Evolutionary conservation across 2,888 invertebrate genomes (phyloP).

Genomic region (Amiota minor): DNA sequence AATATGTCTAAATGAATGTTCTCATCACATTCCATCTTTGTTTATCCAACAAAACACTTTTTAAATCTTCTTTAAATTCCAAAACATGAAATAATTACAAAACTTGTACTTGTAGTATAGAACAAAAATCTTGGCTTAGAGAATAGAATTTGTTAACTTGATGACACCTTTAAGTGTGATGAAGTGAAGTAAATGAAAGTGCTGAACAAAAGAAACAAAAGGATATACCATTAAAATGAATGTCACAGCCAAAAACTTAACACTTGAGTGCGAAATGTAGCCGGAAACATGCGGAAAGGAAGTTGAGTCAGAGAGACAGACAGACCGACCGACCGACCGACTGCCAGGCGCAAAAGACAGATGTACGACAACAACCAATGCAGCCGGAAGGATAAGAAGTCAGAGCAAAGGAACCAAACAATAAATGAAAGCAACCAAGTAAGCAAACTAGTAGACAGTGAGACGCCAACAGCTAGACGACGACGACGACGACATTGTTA

Average conservation of each 20-base stretch:
- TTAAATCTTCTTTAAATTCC: too few species aligned
- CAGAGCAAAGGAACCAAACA: slow-evolving; percentile 19
- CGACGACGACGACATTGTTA: slow-evolving; percentile 35
- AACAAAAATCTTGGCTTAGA: too few species aligned
- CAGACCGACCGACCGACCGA: not conserved
- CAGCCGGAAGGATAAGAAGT: slow-evolving; percentile 17
- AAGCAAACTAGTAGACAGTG: slow-evolving; percentile 30
- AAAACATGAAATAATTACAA: slow-evolving; percentile 5
- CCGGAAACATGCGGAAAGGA: slow-evolving; percentile 9
- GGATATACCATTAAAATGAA: slow-evolving; percentile 48
- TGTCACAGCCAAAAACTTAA: slow-evolving; percentile 48
- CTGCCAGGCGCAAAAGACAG: not conserved
- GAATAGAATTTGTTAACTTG: not conserved
- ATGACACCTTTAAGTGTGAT: slow-evolving; percentile 12
- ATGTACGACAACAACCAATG: too few species aligned
- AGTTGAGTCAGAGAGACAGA: not conserved
- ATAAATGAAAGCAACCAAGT: slow-evolving; percentile 4
- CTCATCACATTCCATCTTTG: too few species aligned
- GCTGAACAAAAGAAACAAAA: slow-evolving; percentile 3
- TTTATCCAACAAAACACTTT: too few species aligned
- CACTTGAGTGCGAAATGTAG: slow-evolving; percentile 26
- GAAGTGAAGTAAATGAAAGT: slow-evolving; percentile 23
- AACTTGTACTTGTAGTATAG: not conserved
- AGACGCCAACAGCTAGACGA: slow-evolving; percentile 31
- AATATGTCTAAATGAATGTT: slow-evolving; percentile 58